phyloP scores from a whole-genome alignment of 1,140 invertebrate genomes.

The Leptinotarsa undecemlineata region DNA sequence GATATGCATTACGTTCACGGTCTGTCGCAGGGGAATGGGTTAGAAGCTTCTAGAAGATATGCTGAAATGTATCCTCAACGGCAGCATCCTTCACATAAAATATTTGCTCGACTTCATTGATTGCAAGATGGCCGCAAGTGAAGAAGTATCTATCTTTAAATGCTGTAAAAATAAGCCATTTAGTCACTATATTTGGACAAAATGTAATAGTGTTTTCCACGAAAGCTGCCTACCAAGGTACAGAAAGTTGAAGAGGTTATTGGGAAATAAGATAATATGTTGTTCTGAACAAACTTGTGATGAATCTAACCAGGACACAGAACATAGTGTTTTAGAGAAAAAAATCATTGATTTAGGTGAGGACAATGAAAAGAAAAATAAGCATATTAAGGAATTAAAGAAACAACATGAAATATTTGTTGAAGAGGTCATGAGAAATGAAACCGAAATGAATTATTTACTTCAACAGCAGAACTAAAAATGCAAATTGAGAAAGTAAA shows the following conservation, averaged over 20 bases:
- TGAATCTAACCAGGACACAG: not conserved
- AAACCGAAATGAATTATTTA: conserved; percentile 3
- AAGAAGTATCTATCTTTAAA: not conserved
- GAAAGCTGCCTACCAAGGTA: not conserved
- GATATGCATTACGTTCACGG: too few species aligned
- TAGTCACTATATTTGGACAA: not conserved
- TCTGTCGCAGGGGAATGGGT: too few species aligned
- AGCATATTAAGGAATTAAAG: not conserved
- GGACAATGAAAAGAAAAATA: not conserved
- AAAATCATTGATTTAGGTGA: not conserved
- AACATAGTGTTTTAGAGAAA: conserved; percentile 1
- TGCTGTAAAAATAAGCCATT: not conserved
- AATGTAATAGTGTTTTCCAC: too few species aligned
- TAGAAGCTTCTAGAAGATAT: too few species aligned
- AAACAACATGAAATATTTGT: conserved; percentile 13
- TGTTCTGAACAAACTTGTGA: not conserved
- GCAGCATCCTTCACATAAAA: too few species aligned
- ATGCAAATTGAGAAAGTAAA: not conserved
- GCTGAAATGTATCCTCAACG: too few species aligned
- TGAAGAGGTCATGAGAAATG: conserved; percentile 9
- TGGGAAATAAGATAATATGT: not conserved
- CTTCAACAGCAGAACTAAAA: not conserved
- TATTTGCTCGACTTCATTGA: too few species aligned
- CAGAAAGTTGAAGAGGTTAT: not conserved
- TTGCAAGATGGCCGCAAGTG: not conserved